Evolutionary conservation across 1,140 invertebrate genomes (phyloP).

Genomic region (Drosophila bocki): DNA sequence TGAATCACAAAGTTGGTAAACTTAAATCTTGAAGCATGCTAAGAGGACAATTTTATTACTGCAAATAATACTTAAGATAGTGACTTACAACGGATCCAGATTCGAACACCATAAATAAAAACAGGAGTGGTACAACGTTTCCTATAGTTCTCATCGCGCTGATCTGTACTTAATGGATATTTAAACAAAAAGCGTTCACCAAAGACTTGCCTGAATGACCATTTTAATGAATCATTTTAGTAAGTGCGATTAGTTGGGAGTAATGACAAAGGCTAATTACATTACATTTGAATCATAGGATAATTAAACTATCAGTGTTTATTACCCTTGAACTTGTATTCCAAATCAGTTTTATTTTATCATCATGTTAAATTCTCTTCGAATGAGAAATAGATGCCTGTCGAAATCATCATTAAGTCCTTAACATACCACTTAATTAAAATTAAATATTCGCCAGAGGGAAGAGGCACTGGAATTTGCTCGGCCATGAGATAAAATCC

Average conservation of each 20-base stretch:
- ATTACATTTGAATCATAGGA: not conserved
- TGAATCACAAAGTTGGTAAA: conserved; percentile 1
- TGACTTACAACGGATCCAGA: not conserved
- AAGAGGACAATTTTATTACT: not conserved
- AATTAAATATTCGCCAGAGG: conserved; percentile 20
- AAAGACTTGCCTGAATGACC: not conserved
- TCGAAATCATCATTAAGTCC: not conserved
- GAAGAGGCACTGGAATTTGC: conserved; percentile 14
- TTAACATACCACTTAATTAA: conserved; percentile 1
- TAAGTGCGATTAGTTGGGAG: not conserved
- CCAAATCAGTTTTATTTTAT: not conserved
- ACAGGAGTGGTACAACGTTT: not conserved
- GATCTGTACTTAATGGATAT: not conserved
- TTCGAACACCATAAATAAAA: not conserved
- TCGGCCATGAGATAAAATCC: conserved; percentile 14
- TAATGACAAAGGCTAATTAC: not conserved
- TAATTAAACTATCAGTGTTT: not conserved
- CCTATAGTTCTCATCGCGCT: not conserved
- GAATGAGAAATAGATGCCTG: conserved; percentile 7
- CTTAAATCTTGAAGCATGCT: not conserved
- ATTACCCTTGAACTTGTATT: not conserved
- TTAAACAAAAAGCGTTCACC: not conserved
- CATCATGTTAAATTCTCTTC: not conserved
- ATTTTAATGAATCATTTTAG: not conserved
- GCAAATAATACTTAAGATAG: not conserved